These are phyloP conservation scores for Belonocnema kinseyi DNA, from an alignment of 1,140 invertebrate species.

Conservation along the genomic window DNA sequence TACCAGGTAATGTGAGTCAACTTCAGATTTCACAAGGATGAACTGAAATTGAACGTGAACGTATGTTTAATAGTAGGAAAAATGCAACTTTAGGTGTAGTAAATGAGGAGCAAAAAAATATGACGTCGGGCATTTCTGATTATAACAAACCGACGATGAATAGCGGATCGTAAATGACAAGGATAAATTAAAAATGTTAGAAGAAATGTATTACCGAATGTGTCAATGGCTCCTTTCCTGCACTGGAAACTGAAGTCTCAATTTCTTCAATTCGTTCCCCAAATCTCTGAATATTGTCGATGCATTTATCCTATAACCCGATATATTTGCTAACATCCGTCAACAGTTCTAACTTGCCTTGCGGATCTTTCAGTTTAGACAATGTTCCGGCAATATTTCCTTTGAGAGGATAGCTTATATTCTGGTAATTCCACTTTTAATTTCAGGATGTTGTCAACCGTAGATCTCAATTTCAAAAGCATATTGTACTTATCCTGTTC, in stretches of 20 bases:
- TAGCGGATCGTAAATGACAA: too few relatives aligned
- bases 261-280: slow-evolving; percentile 70
- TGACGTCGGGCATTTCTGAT: too few relatives aligned
- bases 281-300: slow-evolving; percentile 76
- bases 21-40: too few relatives aligned
- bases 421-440: slow-evolving; percentile 66
- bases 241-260: slow-evolving; percentile 64
- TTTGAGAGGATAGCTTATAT: slow-evolving; percentile 70
- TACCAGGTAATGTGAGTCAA: too few relatives aligned
- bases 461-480: slow-evolving; percentile 80
- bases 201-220: too few relatives aligned
- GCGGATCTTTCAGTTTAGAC: slow-evolving; percentile 75
- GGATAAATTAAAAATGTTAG: too few relatives aligned
- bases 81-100: too few relatives aligned
- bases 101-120: too few relatives aligned
- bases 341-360: slow-evolving; percentile 77
- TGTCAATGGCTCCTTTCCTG: too few relatives aligned
- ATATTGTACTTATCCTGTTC: slow-evolving; percentile 78
- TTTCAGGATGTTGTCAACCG: slow-evolving; percentile 72
- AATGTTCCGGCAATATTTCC: slow-evolving; percentile 75
- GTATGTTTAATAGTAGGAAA: too few relatives aligned
- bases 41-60: too few relatives aligned
- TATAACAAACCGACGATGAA: too few relatives aligned
- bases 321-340: slow-evolving; percentile 81
- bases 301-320: slow-evolving; percentile 80